These are phyloP conservation scores for Callaeas wilsoni DNA, from an alignment of 2,113 vertebrate genomes.

Conservation along the genomic window DNA sequence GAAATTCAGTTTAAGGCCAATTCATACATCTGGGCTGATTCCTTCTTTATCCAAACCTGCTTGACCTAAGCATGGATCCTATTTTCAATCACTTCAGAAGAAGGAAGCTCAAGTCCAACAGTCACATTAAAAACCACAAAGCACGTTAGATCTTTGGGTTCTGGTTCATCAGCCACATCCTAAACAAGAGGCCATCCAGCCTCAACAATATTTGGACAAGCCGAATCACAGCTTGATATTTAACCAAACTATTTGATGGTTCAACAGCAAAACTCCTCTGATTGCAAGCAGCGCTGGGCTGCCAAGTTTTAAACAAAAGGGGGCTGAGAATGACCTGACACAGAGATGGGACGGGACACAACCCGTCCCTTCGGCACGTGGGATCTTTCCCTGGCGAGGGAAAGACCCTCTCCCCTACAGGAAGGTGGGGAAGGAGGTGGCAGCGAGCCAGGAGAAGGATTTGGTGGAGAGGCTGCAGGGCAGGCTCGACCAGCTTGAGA, in stretches of 20 bases:
- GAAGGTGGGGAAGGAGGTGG: neutral
- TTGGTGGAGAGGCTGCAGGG: neutral
- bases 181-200: neutral
- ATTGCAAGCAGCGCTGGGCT: neutral
- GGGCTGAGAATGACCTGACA: fast-evolving
- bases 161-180: neutral
- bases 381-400: fast-evolving
- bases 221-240: neutral
- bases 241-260: conserved; percentile 20
- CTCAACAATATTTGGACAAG: neutral
- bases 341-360: neutral
- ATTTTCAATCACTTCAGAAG: neutral
- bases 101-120: neutral
- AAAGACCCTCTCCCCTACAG: neutral
- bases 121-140: neutral
- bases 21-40: neutral
- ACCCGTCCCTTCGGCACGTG: neutral
- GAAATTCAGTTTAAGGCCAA: neutral
- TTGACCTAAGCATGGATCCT: neutral
- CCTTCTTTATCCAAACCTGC: neutral
- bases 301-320: neutral
- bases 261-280: neutral
- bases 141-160: neutral
- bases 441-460: neutral
- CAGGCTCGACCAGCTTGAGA: neutral